Evolutionary conservation across 2,797 vertebrate genomes (phyloP), one percentile per base, ranked within the genome.

Genomic region (Melanotaenia pygmaea): DNA sequence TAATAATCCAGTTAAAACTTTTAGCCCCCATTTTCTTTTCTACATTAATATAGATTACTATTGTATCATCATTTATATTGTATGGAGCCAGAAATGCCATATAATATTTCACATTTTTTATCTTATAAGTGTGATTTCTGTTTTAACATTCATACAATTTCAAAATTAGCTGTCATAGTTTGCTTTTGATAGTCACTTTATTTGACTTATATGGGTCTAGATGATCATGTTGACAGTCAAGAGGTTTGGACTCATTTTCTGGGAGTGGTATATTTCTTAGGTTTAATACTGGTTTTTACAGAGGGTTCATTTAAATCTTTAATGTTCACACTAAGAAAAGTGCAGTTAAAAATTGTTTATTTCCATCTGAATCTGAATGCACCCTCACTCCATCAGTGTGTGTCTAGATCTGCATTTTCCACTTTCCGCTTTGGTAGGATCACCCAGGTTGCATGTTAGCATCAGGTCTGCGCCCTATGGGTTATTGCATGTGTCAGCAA

Each of bases 391-490:
- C 20, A 4, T 40, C 38, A 13, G 38, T 13, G 2, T 14, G 40
- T 18, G 40, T 43, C 40, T 40, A 40, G 12, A 40, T 43, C 40
- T 20, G 16, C 5, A 47, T 20, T 47, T 20, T 18, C 6, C 43
- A 20, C 40, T 43, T 16, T 40, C 38, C 12, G 4, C 10, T 47
- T 47, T 47, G 53, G 16, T 8, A 13, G 24, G 24, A 56, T 56
- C 53, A 56, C 24, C 10, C 51, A 24, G 51, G 8, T 43, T 47
- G 14, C 53, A 16, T 16, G 12, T 56, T 56, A 28, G 53, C 53
- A 56, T 7, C 24, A 53, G 50, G 22, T 51, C 24, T 4, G 22
- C 66, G 82, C 74, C 80, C 86, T 78, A 72, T 75, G 71, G 72
- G 65, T 77, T 76, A 71, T 64, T 30, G 26, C 28, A 16, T 28